These are phyloP conservation scores for Ophion slaviceki DNA, from an alignment of 2,888 invertebrate genomes.

Conservation along the genomic window DNA sequence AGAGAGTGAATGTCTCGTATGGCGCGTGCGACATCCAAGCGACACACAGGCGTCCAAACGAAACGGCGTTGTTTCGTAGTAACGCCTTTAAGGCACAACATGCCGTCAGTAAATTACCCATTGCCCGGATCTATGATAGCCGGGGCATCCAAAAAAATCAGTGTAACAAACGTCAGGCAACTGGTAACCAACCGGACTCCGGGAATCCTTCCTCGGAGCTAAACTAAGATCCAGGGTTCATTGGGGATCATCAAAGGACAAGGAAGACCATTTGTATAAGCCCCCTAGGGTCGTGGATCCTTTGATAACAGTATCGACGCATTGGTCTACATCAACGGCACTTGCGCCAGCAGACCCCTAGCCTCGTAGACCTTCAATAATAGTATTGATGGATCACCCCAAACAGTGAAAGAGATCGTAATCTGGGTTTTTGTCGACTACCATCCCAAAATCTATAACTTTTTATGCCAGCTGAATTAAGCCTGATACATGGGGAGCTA, in stretches of 20 bases:
- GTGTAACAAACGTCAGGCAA: slow-evolving; percentile 7
- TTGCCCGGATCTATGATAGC: slow-evolving; percentile 46
- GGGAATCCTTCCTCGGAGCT: slow-evolving; percentile 27
- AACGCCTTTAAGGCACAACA: slow-evolving; percentile 17
- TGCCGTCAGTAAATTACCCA: slow-evolving; percentile 44
- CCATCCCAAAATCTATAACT: no score
- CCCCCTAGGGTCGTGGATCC: no score
- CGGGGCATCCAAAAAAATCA: slow-evolving; percentile 16
- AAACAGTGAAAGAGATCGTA: no score
- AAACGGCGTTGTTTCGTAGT: slow-evolving; percentile 28
- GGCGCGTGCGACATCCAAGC: slow-evolving; percentile 32
- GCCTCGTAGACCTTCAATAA: no score
- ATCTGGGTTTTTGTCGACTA: no score
- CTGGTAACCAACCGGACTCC: neutral
- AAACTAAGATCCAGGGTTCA: neutral
- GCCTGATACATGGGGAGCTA: no score
- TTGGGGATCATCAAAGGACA: neutral
- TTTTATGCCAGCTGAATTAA: no score
- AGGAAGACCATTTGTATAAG: neutral
- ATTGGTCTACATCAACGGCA: no score
- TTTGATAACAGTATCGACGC: no score
- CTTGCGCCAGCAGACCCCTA: no score
- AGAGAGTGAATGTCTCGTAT: neutral
- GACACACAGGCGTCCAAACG: neutral
- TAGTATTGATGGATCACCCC: no score